Evolutionary conservation across 2,888 invertebrate genomes (phyloP).

Genomic region (Dynastes grantii): DNA sequence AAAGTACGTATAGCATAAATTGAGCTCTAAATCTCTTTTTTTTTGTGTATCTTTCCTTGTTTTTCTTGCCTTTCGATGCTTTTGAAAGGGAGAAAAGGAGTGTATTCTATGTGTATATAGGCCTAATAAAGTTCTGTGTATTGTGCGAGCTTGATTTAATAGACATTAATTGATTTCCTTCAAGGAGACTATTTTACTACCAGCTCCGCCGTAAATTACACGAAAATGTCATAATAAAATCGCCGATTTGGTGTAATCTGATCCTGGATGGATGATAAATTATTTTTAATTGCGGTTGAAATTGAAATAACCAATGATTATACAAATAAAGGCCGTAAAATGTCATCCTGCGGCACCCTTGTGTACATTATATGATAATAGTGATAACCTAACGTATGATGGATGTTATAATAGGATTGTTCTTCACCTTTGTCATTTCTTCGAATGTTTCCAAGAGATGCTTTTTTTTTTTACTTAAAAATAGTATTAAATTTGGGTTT

Average conservation of each 20-base stretch:
- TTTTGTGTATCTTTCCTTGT: background rate
- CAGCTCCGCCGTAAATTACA: background rate
- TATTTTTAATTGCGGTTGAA: conserved; percentile 23
- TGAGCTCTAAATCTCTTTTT: conserved; percentile 1
- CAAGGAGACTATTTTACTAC: background rate
- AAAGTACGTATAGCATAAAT: conserved; percentile 1
- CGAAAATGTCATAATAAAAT: conserved; percentile 13
- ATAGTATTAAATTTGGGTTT: no score
- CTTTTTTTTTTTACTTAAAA: no score
- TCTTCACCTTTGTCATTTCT: no score
- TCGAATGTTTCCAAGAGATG: no score
- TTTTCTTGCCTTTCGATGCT: background rate
- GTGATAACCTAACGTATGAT: no score
- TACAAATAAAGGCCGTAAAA: conserved; percentile 3
- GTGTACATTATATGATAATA: background rate
- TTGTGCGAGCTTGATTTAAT: conserved; percentile 11
- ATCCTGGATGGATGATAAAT: background rate
- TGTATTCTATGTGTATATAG: background rate
- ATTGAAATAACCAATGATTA: conserved; percentile 1
- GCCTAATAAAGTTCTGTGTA: conserved; percentile 1
- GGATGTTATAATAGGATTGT: no score
- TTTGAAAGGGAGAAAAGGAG: background rate
- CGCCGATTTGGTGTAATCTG: conserved; percentile 3
- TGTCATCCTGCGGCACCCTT: conserved; percentile 1
- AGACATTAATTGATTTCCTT: conserved; percentile 19